phyloP scores from a whole-genome alignment of 2,888 invertebrate genomes.

The Phengaris alcon region DNA sequence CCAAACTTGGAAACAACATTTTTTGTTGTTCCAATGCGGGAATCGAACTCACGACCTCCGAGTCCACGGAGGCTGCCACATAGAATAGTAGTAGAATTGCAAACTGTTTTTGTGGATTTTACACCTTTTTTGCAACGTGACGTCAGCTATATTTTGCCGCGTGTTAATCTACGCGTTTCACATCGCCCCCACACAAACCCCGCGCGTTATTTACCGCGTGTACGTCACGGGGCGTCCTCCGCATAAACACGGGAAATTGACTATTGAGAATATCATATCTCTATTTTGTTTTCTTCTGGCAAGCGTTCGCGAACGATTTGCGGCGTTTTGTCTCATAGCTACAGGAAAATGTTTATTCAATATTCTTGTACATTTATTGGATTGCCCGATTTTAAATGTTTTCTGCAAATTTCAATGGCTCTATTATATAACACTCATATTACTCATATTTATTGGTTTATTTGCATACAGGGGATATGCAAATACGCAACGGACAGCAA shows the following conservation, averaged over 20 bases:
- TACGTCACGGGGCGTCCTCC: slow-evolving; percentile 4
- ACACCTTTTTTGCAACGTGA: too few species aligned
- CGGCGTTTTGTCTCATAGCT: not conserved
- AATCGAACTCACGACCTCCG: too few species aligned
- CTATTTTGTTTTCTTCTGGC: slow-evolving; percentile 14
- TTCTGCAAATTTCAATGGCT: not conserved
- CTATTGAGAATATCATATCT: slow-evolving; percentile 26
- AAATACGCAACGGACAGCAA: too few species aligned
- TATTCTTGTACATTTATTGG: not conserved
- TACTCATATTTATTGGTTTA: too few species aligned
- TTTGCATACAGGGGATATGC: not conserved
- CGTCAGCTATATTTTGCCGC: not conserved
- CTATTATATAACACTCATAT: not conserved
- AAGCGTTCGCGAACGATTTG: not conserved
- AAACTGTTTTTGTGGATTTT: too few species aligned
- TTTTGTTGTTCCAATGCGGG: too few species aligned
- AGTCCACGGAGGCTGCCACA: too few species aligned
- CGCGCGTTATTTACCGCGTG: slow-evolving; percentile 4
- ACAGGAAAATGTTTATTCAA: slow-evolving; percentile 17
- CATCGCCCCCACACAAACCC: not conserved
- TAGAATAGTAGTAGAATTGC: too few species aligned
- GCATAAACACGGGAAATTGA: slow-evolving; percentile 22
- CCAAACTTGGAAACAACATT: too few species aligned
- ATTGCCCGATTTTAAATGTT: not conserved
- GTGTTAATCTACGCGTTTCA: not conserved